These are phyloP conservation scores for Bubalus kerabau DNA, from an alignment of 2,113 vertebrate genomes.

Conservation along the genomic window DNA sequence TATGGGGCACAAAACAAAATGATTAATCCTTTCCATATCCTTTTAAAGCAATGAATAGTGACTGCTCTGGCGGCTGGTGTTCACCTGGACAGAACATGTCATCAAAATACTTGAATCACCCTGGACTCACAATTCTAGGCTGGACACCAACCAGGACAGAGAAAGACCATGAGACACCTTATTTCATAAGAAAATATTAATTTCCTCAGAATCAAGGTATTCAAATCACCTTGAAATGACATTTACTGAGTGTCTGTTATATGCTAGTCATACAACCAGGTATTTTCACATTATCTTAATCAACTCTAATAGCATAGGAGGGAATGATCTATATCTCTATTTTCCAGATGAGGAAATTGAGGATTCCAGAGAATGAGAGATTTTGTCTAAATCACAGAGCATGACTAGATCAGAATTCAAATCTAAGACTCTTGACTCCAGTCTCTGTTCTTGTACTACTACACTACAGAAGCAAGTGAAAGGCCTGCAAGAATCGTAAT, in stretches of 20 bases:
- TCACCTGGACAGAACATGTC: not conserved
- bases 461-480: not conserved
- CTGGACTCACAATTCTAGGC: not conserved
- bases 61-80: not conserved
- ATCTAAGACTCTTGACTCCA: not conserved
- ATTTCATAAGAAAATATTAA: constrained; percentile 3
- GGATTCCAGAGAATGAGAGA: not conserved
- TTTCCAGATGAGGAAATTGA: not conserved
- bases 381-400: not conserved
- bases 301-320: not conserved
- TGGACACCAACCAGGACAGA: not conserved
- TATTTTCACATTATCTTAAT: constrained; percentile 4
- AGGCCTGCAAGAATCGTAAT: not conserved
- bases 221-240: not conserved
- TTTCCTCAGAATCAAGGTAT: not conserved
- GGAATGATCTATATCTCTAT: not conserved
- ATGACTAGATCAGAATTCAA: not conserved
- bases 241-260: not conserved
- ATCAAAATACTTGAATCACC: not conserved
- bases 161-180: not conserved
- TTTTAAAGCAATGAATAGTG: not conserved
- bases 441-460: not conserved
- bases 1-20: not conserved
- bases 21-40: not conserved
- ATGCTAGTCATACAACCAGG: not conserved